A percentile compares a stretch with the other conserved stretches of the same genome.
Conservation (phyloP, 2,113 vertebrate genomes). For the Orthonyx spaldingii region DNA sequence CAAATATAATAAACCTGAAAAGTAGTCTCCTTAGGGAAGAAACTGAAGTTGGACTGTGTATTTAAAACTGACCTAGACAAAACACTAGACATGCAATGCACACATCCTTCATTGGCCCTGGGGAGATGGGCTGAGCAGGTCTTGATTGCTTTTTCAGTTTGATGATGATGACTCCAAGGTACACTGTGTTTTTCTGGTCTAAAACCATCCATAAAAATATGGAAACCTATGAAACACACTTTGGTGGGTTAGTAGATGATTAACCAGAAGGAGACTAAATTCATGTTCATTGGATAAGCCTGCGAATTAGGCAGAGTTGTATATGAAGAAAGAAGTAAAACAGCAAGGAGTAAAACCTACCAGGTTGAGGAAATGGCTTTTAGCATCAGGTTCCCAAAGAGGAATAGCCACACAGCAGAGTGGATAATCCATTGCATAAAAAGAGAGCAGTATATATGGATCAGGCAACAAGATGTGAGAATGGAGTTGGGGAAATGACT, state of each 20-base stretch:
- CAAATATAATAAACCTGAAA: not conserved
- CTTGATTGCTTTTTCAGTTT: constrained; percentile 43
- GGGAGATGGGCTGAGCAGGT: not conserved
- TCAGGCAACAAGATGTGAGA: not conserved
- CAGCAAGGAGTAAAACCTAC: not conserved
- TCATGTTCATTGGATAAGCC: not conserved
- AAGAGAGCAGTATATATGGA: not conserved
- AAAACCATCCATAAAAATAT: not conserved
- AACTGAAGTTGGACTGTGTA: not conserved
- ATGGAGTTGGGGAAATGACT: not conserved
- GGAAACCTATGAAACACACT: constrained; percentile 9
- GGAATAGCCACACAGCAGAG: not conserved
- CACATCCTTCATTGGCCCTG: not conserved
- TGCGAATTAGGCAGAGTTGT: not conserved
- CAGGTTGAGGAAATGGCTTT: not conserved
- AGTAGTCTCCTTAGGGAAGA: not conserved
- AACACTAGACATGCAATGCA: not conserved
- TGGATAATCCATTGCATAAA: not conserved
- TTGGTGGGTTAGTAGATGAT: not conserved
- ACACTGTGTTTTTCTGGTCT: constrained; percentile 17
- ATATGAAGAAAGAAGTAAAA: not conserved
- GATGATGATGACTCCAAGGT: constrained; percentile 19
- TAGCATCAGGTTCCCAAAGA: not conserved
- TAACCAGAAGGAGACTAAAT: not conserved
- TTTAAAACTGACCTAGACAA: constrained; percentile 6